Base-by-base conservation (phyloP, 2,113 vertebrate genomes). In the Vicugna pacos region DNA sequence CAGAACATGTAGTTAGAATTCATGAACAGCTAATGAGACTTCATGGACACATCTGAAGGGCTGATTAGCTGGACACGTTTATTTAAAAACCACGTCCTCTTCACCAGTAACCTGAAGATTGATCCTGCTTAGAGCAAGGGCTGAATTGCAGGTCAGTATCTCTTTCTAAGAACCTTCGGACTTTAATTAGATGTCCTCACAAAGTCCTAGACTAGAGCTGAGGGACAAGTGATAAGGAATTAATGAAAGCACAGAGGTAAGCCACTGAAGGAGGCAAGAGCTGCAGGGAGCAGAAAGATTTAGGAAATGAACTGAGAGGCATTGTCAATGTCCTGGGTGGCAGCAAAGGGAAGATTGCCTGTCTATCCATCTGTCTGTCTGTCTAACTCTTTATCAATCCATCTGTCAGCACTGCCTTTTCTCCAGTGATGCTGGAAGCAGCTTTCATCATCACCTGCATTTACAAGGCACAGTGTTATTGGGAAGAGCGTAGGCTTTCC, bases 131-230 rank as follows among this genome's bases (percentile, higher is more conserved):
- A 64, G 32, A 90, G 64, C 80, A 90, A 69, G 28, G 81, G 26
- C 35, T 83, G 91, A 60, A 26, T 76, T 93, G 32, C 48, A 54
- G 73, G 95, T 94, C 95, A 79, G 73, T 95, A 67, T 6, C 62
- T 73, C 67, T 76, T 93, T 77, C 64, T 38, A 75, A 79, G 69
- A 96, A 69, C 5, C 64, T 77, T 72, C 69, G 72, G 79, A 72
- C 54, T 90, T 92, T 52, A 92, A 81, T 76, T 76, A 64, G 92
- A 87, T 87, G 62, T 83, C n/a, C 28, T 90, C 42, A 60, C 30
- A 30, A 64, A 80, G 67, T 56, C 69, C 73, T n/a, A 48, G 69
- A 92, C 80, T 92, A 96, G n/a, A 92, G 60, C 10, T 65, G 83
- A 95, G 52, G 4, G 24, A 60, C 38, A 64, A 35, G 83, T 54